These are phyloP conservation scores for Passer montanus DNA, from an alignment of 2,113 vertebrate genomes.

Conservation along the genomic window DNA sequence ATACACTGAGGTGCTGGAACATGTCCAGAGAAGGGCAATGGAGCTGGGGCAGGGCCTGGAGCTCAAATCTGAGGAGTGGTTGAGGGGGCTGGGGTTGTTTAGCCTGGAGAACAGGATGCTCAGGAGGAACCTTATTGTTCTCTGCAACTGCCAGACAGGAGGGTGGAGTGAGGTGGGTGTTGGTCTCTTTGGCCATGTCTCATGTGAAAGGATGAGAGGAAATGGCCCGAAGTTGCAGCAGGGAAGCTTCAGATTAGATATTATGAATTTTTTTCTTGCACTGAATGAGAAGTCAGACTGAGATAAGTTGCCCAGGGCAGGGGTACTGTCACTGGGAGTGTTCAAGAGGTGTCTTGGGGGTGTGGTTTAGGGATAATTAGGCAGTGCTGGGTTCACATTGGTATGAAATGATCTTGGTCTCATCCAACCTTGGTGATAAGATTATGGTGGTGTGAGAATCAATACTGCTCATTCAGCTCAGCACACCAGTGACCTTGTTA, in stretches of 20 bases:
- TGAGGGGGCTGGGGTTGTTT: neutral
- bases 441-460: neutral
- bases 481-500: neutral
- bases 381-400: neutral
- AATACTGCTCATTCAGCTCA: neutral
- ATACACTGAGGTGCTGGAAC: too few species aligned
- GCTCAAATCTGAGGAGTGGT: neutral
- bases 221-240: neutral
- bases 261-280: too few species aligned
- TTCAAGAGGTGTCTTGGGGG: neutral
- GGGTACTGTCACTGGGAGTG: neutral
- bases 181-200: neutral
- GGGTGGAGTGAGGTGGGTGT: fast-evolving
- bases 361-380: neutral
- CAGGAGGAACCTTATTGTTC: neutral
- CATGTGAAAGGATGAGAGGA: neutral
- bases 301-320: neutral
- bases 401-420: neutral
- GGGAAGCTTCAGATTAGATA: neutral
- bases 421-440: neutral
- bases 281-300: neutral
- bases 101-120: neutral
- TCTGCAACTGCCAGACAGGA: neutral
- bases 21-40: fast-evolving
- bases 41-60: neutral